A percentile compares a stretch with the other conserved stretches of the same genome.
Evolutionary conservation across 2,797 vertebrate genomes (phyloP).

Genomic region (Tiaroga cobitis): DNA sequence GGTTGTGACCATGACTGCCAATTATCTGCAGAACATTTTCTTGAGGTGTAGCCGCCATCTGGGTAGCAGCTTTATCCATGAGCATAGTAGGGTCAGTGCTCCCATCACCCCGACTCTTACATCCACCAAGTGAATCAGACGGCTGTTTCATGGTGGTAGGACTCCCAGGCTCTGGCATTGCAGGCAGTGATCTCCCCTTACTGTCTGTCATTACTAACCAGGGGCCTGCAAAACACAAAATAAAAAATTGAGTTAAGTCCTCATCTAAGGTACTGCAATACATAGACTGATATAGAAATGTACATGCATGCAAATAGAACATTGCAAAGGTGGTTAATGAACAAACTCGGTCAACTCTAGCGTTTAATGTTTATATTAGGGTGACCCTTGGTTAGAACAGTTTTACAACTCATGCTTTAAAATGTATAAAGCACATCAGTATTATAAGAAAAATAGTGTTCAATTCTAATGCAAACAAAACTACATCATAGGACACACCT

Average conservation of each 20-base stretch:
- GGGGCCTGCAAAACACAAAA: conserved; percentile 75
- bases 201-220: conserved; percentile 84
- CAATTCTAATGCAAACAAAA: neutral
- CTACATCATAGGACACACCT: neutral
- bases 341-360: neutral
- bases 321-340: neutral
- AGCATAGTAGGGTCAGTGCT: conserved; percentile 86
- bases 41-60: conserved; percentile 87
- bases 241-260: neutral
- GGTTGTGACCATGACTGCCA: conserved; percentile 84
- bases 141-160: conserved; percentile 93
- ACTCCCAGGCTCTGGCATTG: conserved; percentile 84
- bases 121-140: conserved; percentile 84
- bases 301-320: neutral
- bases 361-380: neutral
- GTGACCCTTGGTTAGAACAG: neutral
- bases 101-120: conserved; percentile 85
- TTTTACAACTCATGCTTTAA: neutral
- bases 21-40: conserved; percentile 91
- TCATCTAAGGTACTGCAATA: neutral
- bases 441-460: neutral
- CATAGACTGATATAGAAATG: neutral
- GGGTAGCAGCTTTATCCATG: conserved; percentile 86
- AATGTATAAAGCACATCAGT: neutral
- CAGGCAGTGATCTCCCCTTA: conserved; percentile 86